phyloP scores from a whole-genome alignment of 1,140 invertebrate species.

The Achatina immaculata region DNA sequence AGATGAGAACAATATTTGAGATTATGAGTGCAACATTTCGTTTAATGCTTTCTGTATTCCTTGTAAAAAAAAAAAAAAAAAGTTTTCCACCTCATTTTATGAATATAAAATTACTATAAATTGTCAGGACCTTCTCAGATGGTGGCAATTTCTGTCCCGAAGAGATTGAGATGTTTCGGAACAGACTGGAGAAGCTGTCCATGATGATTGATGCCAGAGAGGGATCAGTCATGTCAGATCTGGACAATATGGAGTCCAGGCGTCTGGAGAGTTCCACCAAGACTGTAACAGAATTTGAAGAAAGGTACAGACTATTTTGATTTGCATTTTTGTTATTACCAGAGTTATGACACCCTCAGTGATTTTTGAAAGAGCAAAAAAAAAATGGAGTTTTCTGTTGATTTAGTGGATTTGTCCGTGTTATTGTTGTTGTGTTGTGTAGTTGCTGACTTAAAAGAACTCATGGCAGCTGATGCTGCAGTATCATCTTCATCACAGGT shows the following conservation, averaged over 20 bases:
- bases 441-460: too few species aligned
- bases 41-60: too few species aligned
- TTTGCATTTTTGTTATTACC: background rate
- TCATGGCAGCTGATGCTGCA: too few species aligned
- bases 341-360: background rate
- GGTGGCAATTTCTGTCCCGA: slow-evolving; percentile 72
- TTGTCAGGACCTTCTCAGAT: slow-evolving; percentile 67
- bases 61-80: too few species aligned
- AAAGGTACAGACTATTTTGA: slow-evolving; percentile 56
- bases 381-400: background rate
- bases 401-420: background rate
- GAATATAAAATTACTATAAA: background rate
- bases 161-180: slow-evolving; percentile 70
- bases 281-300: slow-evolving; percentile 69
- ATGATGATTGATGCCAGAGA: slow-evolving; percentile 67
- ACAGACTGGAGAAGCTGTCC: slow-evolving; percentile 68
- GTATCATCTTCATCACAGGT: too few species aligned
- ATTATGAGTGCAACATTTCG: too few species aligned
- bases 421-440: background rate
- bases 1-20: too few species aligned
- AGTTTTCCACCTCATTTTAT: too few species aligned
- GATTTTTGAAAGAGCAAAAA: background rate
- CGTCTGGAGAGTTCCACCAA: slow-evolving; percentile 68
- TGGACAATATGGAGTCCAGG: slow-evolving; percentile 71
- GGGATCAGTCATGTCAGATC: slow-evolving; percentile 68